phyloP scores from a whole-genome alignment of 2,113 vertebrate species.

The Syngnathus scovelli region DNA sequence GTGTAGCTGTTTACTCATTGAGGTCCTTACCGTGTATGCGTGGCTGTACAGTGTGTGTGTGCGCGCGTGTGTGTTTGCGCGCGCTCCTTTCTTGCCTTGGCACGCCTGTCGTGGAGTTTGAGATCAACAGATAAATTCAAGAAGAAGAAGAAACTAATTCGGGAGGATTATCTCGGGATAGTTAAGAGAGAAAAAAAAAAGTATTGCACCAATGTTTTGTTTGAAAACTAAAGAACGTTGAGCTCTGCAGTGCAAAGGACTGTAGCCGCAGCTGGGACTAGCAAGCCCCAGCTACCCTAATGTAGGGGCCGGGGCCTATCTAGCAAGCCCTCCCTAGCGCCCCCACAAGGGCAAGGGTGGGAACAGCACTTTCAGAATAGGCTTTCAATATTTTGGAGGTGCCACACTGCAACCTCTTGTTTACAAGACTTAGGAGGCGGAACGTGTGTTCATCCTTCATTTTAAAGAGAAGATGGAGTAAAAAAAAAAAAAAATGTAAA shows the following conservation, averaged over 20 bases:
- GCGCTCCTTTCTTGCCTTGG: constrained; percentile 93
- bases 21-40: constrained; percentile 75
- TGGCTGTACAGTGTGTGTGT: constrained; percentile 53
- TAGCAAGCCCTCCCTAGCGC: constrained; percentile 73
- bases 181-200: constrained; percentile 69
- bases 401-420: constrained; percentile 87
- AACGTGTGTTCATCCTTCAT: constrained; percentile 96
- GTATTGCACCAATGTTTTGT: constrained; percentile 96
- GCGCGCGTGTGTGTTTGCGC: constrained; percentile 67
- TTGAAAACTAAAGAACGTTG: constrained; percentile 93
- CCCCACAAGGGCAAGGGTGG: constrained; percentile 63
- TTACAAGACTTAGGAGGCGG: constrained; percentile 93
- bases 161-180: constrained; percentile 80
- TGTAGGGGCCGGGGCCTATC: constrained; percentile 49
- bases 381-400: constrained; percentile 96
- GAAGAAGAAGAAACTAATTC: constrained; percentile 79
- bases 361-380: constrained; percentile 97
- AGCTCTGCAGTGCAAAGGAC: constrained; percentile 94
- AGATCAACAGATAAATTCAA: constrained; percentile 78
- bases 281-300: constrained; percentile 75
- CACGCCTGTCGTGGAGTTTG: constrained; percentile 89
- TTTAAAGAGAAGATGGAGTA: constrained; percentile 87
- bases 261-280: constrained; percentile 99
- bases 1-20: constrained; percentile 98
- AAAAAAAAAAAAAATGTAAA: constrained; percentile 59